Base-by-base conservation (phyloP, 2,888 invertebrate species). In the Litoditis marina region DNA sequence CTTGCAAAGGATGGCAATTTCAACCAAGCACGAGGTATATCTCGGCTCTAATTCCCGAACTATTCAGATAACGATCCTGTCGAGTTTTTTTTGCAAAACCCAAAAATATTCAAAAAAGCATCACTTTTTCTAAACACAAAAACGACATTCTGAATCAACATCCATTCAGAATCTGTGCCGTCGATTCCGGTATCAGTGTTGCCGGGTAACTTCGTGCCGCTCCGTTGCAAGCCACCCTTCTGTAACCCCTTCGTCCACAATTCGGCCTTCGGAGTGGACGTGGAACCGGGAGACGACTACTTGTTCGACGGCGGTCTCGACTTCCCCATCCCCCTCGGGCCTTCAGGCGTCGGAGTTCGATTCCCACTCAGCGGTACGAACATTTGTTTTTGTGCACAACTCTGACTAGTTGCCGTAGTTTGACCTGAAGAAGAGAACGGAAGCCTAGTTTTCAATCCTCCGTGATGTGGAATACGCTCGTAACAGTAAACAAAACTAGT, bases 201-300 rank as follows among this genome's bases (percentile, higher is more conserved):
- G 16, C 78, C 79, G n/a, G 76, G 78, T 19, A 78, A 77, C 60
- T 78, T 75, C 46, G 73, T 73, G 2, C 79, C 78, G 2, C 65
- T 79, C 36, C 66, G 74, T 11, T 79, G 78, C 58, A 77, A 78
- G 42, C 78, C 78, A 28, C 79, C 78, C 16, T 71, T 78, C 63
- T 79, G 79, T 56, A 79, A 79, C 59, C 78, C 78, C 46, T 79
- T 79, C 59, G 74, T 78, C 25, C 74, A 78, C 60, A 78, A 76
- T 44, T 51, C 74, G 51, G 79, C 71, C 11, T 73, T 77, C 42
- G 78, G 78, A 39, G 72, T 76, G 8, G 78, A 79, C 60, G 74
- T 79, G 4, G 77, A 78, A 53, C 75, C 77, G 7, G 77, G 77
- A 67, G 77, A 77, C 60, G 78, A 77, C 59, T 70, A 68, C 34